Conservation (phyloP, 1,140 invertebrate genomes). For the Trachymyrmex septentrionalis region DNA sequence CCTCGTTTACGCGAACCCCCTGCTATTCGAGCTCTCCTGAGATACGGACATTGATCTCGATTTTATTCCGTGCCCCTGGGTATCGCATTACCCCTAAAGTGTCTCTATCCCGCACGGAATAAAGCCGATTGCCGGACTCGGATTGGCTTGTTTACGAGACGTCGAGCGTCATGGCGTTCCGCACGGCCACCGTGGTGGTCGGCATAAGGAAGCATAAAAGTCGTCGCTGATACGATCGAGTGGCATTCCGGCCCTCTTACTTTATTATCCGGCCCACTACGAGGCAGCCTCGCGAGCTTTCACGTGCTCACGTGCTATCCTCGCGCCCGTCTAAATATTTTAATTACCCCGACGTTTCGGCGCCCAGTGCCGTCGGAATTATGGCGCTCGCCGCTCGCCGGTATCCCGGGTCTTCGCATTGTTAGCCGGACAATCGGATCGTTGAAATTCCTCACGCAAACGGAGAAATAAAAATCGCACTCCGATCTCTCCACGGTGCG, state of each 20-base stretch:
- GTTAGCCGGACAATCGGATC: constrained; percentile 69
- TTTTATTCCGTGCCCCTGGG: constrained; percentile 12
- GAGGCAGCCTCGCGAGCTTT: constrained; percentile 8
- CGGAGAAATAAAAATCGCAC: background rate
- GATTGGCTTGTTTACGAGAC: constrained; percentile 69
- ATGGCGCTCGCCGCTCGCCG: too few species aligned
- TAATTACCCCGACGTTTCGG: constrained; percentile 69
- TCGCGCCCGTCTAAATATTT: constrained; percentile 72
- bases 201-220: constrained; percentile 79
- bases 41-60: constrained; percentile 61
- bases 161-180: constrained; percentile 52
- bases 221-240: constrained; percentile 75
- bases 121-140: constrained; percentile 42
- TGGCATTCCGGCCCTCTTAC: constrained; percentile 74
- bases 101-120: constrained; percentile 64
- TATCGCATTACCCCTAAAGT: constrained; percentile 69
- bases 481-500: background rate
- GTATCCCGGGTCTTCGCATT: constrained; percentile 24
- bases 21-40: constrained; percentile 26
- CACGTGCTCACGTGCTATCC: background rate
- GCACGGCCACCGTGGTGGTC: constrained; percentile 69
- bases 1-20: constrained; percentile 35
- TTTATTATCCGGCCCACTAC: constrained; percentile 65
- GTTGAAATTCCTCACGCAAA: constrained; percentile 45
- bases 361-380: constrained; percentile 39